phyloP scores from a whole-genome alignment of 2,113 vertebrate species.

The Megaptera novaeangliae region DNA sequence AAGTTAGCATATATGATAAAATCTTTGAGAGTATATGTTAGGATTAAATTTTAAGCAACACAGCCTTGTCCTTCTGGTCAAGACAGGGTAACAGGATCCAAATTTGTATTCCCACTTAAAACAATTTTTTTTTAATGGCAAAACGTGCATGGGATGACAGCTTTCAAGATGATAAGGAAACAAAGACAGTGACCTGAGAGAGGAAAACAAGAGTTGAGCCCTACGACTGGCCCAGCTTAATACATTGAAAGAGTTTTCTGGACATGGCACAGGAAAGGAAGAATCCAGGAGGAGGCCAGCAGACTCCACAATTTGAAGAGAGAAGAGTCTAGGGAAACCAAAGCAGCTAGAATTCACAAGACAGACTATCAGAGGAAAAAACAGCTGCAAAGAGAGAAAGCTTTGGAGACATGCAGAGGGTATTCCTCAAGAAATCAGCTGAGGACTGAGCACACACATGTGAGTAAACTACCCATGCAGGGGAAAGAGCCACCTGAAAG shows the following conservation, averaged over 20 bases:
- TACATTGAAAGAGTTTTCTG: neutral
- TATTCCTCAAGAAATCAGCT: neutral
- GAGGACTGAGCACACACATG: rapidly evolving
- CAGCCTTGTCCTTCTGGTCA: neutral
- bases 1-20: neutral
- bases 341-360: neutral
- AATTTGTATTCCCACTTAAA: neutral
- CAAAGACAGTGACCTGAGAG: neutral
- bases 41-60: neutral
- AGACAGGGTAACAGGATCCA: neutral
- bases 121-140: neutral
- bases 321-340: too few relatives aligned
- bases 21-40: neutral
- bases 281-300: neutral
- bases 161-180: neutral
- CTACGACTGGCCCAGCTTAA: neutral
- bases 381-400: neutral
- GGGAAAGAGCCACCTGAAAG: neutral
- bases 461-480: neutral
- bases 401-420: neutral
- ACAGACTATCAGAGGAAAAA: neutral
- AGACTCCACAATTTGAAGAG: neutral
- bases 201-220: neutral
- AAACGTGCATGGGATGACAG: neutral
- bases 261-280: neutral